Evolutionary conservation across 2,888 invertebrate species (phyloP), one percentile per base, ranked within the genome.

Genomic region (Metopia argyrocephala): DNA sequence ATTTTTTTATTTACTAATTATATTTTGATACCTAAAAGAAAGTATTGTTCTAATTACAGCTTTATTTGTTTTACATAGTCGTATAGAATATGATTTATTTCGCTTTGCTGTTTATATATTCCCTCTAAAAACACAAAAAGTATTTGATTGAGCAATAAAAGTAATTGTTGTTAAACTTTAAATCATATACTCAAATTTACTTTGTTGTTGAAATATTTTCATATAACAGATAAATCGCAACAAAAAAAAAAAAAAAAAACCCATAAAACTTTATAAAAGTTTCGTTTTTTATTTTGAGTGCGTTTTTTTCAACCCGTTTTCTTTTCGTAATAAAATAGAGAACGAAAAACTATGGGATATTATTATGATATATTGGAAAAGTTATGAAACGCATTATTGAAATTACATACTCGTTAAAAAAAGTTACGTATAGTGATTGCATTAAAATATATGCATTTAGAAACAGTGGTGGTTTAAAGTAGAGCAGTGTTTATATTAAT

Each of bases 341-440:
- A 59, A 50, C 66, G 50, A 50, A 5, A 5, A 3, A 31, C 12
- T 31, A 2, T 12, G 12, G 12, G 2, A 12, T n/a, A n/a, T 28
- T 57, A 57, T 65, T 64, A 65, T 76, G 64, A 76, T 70, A 70
- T 76, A 76, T 76, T 70, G 50, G 38, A 76, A 76, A 76, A 76
- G 70, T 76, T 76, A 5, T 38, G 56, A 69, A 76, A 62, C 68
- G 62, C 69, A 69, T 76, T 76, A 76, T 70, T 69, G 57, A 70
- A 76, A 76, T 76, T 76, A 46, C 54, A 76, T 56, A 46, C n/a
- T n/a, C n/a, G n/a, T n/a, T 27, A 57, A 57, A 46, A 75, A 50
- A 15, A 75, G 50, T 75, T 59, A 31, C 31, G 31, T 6, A 12
- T 31, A 31, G 9, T 3, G 31, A 12, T 12, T 31, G 31, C 1